A percentile compares a stretch with the other conserved stretches of the same genome.
These are phyloP conservation scores for Hipposideros larvatus DNA, from an alignment of 2,797 vertebrate genomes.

Conservation along the genomic window DNA sequence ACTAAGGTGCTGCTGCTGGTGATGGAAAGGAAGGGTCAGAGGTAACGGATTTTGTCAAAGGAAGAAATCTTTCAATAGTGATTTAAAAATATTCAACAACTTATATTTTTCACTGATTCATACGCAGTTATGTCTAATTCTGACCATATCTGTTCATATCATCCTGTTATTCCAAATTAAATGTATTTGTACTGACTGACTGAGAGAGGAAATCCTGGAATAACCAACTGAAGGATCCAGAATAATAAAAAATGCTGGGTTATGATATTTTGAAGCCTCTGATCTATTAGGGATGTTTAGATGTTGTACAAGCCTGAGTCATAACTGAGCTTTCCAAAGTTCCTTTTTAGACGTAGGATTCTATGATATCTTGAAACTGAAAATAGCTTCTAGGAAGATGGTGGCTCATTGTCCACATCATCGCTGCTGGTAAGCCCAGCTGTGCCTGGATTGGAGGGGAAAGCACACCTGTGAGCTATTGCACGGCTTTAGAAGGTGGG, in stretches of 20 bases:
- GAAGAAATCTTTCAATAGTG: neutral
- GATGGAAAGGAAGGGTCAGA: neutral
- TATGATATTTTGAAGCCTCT: slow-evolving; percentile 55
- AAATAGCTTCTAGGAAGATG: slow-evolving; percentile 16
- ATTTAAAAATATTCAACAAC: slow-evolving; percentile 44
- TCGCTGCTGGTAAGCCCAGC: neutral
- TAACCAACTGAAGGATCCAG: slow-evolving; percentile 67
- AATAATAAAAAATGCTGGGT: slow-evolving; percentile 54
- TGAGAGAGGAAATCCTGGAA: slow-evolving; percentile 74
- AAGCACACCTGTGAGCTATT: neutral
- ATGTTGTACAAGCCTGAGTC: slow-evolving; percentile 54
- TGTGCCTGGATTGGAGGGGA: neutral
- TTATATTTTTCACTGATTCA: slow-evolving; percentile 52
- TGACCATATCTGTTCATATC: slow-evolving; percentile 45
- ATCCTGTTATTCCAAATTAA: slow-evolving; percentile 76
- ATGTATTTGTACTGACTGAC: slow-evolving; percentile 63
- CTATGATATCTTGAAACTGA: slow-evolving; percentile 49
- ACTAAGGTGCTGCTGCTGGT: neutral
- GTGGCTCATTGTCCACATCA: neutral
- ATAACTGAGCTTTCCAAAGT: slow-evolving; percentile 59
- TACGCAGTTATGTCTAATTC: slow-evolving; percentile 42
- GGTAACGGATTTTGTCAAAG: neutral
- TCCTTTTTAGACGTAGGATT: slow-evolving; percentile 49
- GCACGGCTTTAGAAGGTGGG: neutral
- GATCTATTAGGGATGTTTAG: slow-evolving; percentile 57